Conservation (phyloP, 2,888 invertebrate species). For the Parasteatoda lunata region DNA sequence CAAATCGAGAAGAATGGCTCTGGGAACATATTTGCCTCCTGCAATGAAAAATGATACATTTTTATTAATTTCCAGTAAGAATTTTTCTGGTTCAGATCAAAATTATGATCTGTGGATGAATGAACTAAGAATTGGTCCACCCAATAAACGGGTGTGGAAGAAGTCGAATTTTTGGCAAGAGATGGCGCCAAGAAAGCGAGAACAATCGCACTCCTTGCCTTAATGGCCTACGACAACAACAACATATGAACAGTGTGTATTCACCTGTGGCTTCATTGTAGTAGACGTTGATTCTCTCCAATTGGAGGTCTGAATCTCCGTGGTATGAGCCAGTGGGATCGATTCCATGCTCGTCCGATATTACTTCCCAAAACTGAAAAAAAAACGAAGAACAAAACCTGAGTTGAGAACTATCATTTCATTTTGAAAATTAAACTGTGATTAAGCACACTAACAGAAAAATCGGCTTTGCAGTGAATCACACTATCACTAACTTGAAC, state of each 20-base stretch:
- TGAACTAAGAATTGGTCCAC: too few species aligned
- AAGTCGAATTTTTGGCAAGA: too few species aligned
- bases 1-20: slow-evolving; percentile 77
- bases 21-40: slow-evolving; percentile 77
- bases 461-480: too few species aligned
- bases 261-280: slow-evolving; percentile 90
- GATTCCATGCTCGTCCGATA: slow-evolving; percentile 95
- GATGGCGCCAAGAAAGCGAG: neutral
- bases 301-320: slow-evolving; percentile 89
- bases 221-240: neutral
- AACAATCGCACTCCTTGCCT: neutral
- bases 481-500: too few species aligned
- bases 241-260: neutral
- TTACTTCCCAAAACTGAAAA: slow-evolving; percentile 90
- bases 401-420: too few species aligned
- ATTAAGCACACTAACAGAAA: too few species aligned
- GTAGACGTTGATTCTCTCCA: slow-evolving; percentile 92
- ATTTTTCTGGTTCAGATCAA: too few species aligned
- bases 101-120: too few species aligned
- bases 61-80: neutral
- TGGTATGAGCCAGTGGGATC: slow-evolving; percentile 90
- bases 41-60: neutral
- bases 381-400: neutral
- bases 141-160: too few species aligned
- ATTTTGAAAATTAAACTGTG: too few species aligned